Percentiles rank a stretch among this genome's conserved stretches.
Evolutionary conservation across 2,113 vertebrate species (phyloP).

Genomic region (Corythaixoides concolor): DNA sequence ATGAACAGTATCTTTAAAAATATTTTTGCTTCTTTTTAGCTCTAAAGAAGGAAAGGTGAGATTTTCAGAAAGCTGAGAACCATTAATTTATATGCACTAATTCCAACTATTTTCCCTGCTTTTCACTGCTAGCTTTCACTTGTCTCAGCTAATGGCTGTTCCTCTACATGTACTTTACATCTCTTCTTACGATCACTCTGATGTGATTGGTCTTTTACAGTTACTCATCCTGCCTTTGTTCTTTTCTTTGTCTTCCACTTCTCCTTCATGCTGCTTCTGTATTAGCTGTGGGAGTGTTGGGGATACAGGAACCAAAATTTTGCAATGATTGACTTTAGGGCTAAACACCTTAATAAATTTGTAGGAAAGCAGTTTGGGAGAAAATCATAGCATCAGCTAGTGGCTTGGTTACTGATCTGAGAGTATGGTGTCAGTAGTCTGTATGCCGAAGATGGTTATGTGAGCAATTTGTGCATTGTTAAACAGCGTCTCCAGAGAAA

Average conservation of each 20-base stretch:
- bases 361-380: background rate
- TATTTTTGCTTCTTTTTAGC: background rate
- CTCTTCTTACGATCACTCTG: background rate
- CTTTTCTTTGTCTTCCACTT: background rate
- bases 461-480: background rate
- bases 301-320: background rate
- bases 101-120: background rate
- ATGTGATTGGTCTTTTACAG: background rate
- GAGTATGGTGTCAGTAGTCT: background rate
- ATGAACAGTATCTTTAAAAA: background rate
- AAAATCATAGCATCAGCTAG: background rate
- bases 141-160: background rate
- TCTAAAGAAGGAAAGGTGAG: background rate
- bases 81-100: background rate
- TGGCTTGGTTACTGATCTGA: background rate
- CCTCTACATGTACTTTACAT: background rate
- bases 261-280: background rate
- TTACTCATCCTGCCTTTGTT: background rate
- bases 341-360: background rate
- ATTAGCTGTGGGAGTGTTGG: background rate
- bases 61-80: background rate
- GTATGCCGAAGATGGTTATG: background rate
- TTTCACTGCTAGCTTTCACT: background rate
- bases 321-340: background rate
- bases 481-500: background rate